phyloP scores from a whole-genome alignment of 2,113 vertebrate genomes.

The Forbesichthys agassizii region DNA sequence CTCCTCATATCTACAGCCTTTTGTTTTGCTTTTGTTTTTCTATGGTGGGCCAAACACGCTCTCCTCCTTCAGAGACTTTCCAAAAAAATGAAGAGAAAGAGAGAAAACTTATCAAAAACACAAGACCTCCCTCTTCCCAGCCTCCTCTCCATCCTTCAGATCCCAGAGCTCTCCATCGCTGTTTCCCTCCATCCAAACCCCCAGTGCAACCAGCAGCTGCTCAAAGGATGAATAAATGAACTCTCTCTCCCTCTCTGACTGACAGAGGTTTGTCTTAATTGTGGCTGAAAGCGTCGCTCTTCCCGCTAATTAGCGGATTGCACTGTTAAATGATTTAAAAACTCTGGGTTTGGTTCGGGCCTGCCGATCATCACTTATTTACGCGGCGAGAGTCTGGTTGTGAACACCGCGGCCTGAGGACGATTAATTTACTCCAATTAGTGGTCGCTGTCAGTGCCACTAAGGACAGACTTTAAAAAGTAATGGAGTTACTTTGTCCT shows the following conservation, averaged over 20 bases:
- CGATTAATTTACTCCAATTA: slow-evolving; percentile 84
- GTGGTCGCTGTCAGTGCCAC: slow-evolving; percentile 71
- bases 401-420: slow-evolving; percentile 73
- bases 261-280: slow-evolving; percentile 75
- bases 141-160: slow-evolving; percentile 36
- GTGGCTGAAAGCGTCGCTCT: slow-evolving; percentile 78
- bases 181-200: slow-evolving; percentile 51
- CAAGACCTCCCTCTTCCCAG: slow-evolving; percentile 13
- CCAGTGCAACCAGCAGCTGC: slow-evolving; percentile 73
- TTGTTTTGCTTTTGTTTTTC: slow-evolving; percentile 52
- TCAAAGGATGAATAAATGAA: slow-evolving; percentile 78
- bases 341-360: slow-evolving; percentile 71
- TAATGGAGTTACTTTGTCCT: slow-evolving; percentile 72
- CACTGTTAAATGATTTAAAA: slow-evolving; percentile 84
- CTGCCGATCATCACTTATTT: slow-evolving; percentile 80
- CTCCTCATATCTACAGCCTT: slow-evolving; percentile 36
- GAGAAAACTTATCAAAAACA: slow-evolving; percentile 45
- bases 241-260: slow-evolving; percentile 51
- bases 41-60: slow-evolving; percentile 16
- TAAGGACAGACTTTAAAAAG: slow-evolving; percentile 63
- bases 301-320: slow-evolving; percentile 82
- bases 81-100: slow-evolving; percentile 24
- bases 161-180: slow-evolving; percentile 56
- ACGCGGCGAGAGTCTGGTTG: slow-evolving; percentile 63
- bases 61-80: slow-evolving; percentile 30